phyloP scores from a whole-genome alignment of 2,797 vertebrate species.

The Miichthys miiuy region DNA sequence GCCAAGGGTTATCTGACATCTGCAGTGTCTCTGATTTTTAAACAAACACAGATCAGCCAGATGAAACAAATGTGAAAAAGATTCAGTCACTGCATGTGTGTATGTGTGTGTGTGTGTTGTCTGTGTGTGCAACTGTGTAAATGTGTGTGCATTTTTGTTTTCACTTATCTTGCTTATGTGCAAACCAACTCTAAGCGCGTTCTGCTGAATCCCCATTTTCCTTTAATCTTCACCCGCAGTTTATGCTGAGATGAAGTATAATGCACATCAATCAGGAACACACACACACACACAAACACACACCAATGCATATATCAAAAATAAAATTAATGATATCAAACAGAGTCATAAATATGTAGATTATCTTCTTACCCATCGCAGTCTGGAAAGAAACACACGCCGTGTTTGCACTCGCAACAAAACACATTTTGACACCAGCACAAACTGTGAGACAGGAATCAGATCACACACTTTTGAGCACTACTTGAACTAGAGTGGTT shows the following conservation, averaged over 20 bases:
- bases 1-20: conserved; percentile 73
- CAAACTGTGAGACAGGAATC: conserved; percentile 31
- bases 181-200: conserved; percentile 64
- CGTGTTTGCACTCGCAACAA: conserved; percentile 55
- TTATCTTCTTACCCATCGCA: conserved; percentile 55
- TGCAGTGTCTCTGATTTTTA: conserved; percentile 73
- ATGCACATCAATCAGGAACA: conserved; percentile 81
- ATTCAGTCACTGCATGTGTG: conserved; percentile 43
- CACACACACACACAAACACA: conserved; percentile 49
- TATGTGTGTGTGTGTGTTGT: conserved; percentile 7
- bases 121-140: neutral
- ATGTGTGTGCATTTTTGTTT: conserved; percentile 51
- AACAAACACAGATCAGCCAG: conserved; percentile 77
- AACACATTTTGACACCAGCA: conserved; percentile 48
- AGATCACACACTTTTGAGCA: neutral
- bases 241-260: conserved; percentile 84
- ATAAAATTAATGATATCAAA: conserved; percentile 82
- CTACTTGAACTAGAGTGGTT: neutral
- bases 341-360: conserved; percentile 80
- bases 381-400: conserved; percentile 56
- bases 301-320: conserved; percentile 75
- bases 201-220: conserved; percentile 81
- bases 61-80: conserved; percentile 79
- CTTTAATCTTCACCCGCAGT: conserved; percentile 78
- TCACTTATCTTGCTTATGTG: conserved; percentile 73